A percentile compares a stretch with the other conserved stretches of the same genome.
These are phyloP conservation scores for Ailurus styani DNA, from an alignment of 2,113 vertebrate species.

Conservation along the genomic window DNA sequence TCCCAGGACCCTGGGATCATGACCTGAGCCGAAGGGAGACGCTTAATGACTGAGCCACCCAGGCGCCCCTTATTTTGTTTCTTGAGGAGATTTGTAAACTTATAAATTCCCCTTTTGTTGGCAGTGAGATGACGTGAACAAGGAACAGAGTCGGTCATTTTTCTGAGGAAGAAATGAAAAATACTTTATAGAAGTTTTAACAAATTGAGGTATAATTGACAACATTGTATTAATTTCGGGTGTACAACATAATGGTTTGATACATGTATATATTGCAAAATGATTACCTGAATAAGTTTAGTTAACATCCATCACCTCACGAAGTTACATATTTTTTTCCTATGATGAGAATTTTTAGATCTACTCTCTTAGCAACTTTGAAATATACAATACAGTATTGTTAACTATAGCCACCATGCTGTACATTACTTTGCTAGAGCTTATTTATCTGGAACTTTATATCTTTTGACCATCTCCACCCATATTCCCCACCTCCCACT, in stretches of 20 bases:
- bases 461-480: background rate
- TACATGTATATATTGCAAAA: background rate
- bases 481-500: background rate
- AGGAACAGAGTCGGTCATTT: background rate
- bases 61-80: conserved; percentile 9
- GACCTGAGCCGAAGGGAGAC: too few species aligned
- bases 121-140: background rate
- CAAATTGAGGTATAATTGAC: background rate
- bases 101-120: background rate
- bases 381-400: background rate
- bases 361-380: background rate
- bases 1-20: too few species aligned
- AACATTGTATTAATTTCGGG: background rate
- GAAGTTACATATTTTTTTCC: background rate
- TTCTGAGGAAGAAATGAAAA: background rate
- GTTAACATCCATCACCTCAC: background rate
- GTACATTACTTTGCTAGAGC: background rate
- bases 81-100: background rate
- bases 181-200: background rate
- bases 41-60: too few species aligned
- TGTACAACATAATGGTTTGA: background rate
- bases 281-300: background rate
- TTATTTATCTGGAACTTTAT: background rate
- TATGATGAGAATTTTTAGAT: background rate
- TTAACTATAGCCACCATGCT: background rate